A percentile compares a stretch with the other conserved stretches of the same genome.
Evolutionary conservation across 2,888 invertebrate genomes (phyloP).

Genomic region (Drosophila yooni): DNA sequence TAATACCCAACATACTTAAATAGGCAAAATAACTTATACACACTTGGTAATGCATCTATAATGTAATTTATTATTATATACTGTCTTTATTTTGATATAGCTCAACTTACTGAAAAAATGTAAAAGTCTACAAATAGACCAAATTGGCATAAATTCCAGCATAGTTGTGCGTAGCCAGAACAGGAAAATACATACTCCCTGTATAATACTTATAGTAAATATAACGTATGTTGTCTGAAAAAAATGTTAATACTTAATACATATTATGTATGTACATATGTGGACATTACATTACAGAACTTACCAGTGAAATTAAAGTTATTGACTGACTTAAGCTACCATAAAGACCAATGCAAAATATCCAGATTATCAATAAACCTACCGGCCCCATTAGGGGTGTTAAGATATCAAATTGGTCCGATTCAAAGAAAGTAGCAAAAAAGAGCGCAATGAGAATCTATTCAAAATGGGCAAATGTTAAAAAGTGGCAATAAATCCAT

Average conservation of each 20-base stretch:
- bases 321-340: not conserved
- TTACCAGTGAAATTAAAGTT: not conserved
- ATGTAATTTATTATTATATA: not conserved
- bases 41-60: not conserved
- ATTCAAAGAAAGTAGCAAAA: not conserved
- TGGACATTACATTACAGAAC: not conserved
- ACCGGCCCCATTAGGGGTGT: not conserved
- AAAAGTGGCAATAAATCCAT: not conserved
- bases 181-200: not conserved
- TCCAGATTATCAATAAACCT: not conserved
- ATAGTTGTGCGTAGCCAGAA: not conserved
- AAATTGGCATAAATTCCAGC: not conserved
- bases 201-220: conserved; percentile 1
- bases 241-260: not conserved
- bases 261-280: too few relatives aligned
- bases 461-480: not conserved
- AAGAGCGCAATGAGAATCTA: not conserved
- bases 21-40: not conserved
- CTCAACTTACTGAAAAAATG: conserved; percentile 1
- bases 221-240: conserved; percentile 2
- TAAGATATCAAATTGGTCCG: conserved; percentile 2
- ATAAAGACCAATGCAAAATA: not conserved
- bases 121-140: not conserved
- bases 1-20: not conserved
- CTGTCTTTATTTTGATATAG: too few relatives aligned